Conservation (phyloP, 2,113 vertebrate species). For the Rhizomys pruinosus region DNA sequence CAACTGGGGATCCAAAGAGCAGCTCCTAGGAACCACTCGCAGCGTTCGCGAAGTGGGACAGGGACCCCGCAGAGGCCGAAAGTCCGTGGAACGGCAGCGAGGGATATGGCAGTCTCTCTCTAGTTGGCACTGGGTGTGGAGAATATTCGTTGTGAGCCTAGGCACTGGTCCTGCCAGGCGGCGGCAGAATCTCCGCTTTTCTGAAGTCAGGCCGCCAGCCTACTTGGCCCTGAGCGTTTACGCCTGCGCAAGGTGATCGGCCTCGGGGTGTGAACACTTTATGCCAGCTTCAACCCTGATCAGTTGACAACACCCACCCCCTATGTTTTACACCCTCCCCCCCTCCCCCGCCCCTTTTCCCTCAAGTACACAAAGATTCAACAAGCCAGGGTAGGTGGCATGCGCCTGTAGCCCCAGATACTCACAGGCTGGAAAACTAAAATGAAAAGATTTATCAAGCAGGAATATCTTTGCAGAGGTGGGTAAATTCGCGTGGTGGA, state of each 20-base stretch:
- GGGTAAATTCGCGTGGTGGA: not conserved
- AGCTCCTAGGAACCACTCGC: not conserved
- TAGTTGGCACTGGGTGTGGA: not conserved
- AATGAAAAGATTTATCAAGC: not conserved
- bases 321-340: not conserved
- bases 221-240: not conserved
- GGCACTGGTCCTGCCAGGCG: not conserved
- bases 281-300: not conserved
- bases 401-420: not conserved
- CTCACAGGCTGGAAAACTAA: not conserved
- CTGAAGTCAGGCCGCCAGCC: not conserved
- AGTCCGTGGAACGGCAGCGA: not conserved
- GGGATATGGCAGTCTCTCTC: not conserved
- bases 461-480: not conserved
- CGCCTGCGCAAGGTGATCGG: not conserved
- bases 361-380: not conserved
- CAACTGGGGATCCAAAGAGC: not conserved
- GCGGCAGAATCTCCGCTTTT: not conserved
- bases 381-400: not conserved
- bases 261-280: not conserved
- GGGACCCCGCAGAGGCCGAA: not conserved
- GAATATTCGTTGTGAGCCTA: too few relatives aligned
- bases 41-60: rapidly evolving
- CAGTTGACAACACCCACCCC: not conserved
- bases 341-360: too few relatives aligned